Evolutionary conservation across 2,888 invertebrate genomes (phyloP), one percentile per base, ranked within the genome.

Genomic region (Mellilla xanthometata): DNA sequence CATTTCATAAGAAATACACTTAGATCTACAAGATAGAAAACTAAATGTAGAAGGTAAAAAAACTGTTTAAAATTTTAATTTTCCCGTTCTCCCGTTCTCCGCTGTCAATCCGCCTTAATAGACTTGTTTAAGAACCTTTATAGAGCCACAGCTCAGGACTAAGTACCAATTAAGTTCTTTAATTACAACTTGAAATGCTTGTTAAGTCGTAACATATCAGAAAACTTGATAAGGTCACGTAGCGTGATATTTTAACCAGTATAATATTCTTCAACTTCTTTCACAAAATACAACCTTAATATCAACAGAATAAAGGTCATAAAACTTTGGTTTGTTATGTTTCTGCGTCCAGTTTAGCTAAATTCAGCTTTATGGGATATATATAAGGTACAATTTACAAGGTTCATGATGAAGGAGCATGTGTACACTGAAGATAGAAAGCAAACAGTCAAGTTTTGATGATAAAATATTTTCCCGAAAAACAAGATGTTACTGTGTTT

Each of bases 351-450:
- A n/a, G n/a, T n/a, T n/a, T n/a, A n/a, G n/a, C n/a, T n/a, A n/a
- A n/a, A n/a, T n/a, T n/a, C n/a, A n/a, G n/a, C n/a, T n/a, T n/a
- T n/a, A n/a, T n/a, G n/a, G n/a, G n/a, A n/a, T n/a, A n/a, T n/a
- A n/a, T n/a, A n/a, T n/a, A n/a, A n/a, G n/a, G n/a, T n/a, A n/a
- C n/a, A n/a, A n/a, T n/a, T n/a, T n/a, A n/a, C n/a, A n/a, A n/a
- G n/a, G n/a, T n/a, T n/a, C n/a, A n/a, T n/a, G n/a, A 10, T 13
- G 38, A 26, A 23, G 9, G 45, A 49, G 34, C 29, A 34, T 24
- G 9, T 33, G 19, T 49, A 43, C 39, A 31, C 11, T 47, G 34
- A 40, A 45, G 39, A 47, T 49, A 47, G 32, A 49, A 41, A 11
- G 38, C 39, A 44, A 35, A 36, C 44, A 49, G 46, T 35, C 45